phyloP scores from a whole-genome alignment of 2,113 vertebrate species.

The Tylochromis polylepis region DNA sequence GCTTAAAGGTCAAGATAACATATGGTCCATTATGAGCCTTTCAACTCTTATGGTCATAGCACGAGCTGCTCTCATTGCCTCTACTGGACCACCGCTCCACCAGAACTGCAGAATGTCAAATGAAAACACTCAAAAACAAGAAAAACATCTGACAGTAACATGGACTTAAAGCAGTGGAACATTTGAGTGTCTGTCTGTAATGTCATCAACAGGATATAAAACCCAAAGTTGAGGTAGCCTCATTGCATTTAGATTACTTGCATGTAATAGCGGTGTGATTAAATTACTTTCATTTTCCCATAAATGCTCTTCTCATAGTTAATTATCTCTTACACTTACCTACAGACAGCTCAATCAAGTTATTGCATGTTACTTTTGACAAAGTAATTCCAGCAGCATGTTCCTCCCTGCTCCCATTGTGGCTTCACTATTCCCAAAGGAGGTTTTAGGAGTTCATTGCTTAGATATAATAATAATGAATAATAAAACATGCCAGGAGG shows the following conservation, averaged over 20 bases:
- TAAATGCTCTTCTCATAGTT: not conserved
- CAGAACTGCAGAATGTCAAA: not conserved
- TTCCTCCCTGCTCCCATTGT: not conserved
- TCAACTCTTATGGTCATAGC: not conserved
- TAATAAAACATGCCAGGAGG: not conserved
- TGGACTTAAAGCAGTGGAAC: not conserved
- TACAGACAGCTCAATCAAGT: not conserved
- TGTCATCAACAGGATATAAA: not conserved
- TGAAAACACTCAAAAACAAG: not conserved
- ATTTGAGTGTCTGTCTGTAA: not conserved
- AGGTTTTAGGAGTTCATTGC: not conserved
- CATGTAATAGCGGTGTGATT: not conserved
- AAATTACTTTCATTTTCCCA: not conserved
- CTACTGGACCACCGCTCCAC: not conserved
- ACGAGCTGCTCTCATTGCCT: not conserved
- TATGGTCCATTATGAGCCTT: constrained; percentile 18
- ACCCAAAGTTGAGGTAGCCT: not conserved
- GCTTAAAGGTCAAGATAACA: constrained; percentile 27
- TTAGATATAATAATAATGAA: not conserved
- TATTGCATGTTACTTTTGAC: not conserved
- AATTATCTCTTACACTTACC: not conserved
- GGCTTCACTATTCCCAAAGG: not conserved
- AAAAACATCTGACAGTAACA: not conserved
- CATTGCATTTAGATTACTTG: not conserved
- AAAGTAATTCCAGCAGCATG: not conserved